A percentile compares a stretch with the other conserved stretches of the same genome.
Conservation (phyloP, 2,113 vertebrate species). For the Ancistrus triradiatus region DNA sequence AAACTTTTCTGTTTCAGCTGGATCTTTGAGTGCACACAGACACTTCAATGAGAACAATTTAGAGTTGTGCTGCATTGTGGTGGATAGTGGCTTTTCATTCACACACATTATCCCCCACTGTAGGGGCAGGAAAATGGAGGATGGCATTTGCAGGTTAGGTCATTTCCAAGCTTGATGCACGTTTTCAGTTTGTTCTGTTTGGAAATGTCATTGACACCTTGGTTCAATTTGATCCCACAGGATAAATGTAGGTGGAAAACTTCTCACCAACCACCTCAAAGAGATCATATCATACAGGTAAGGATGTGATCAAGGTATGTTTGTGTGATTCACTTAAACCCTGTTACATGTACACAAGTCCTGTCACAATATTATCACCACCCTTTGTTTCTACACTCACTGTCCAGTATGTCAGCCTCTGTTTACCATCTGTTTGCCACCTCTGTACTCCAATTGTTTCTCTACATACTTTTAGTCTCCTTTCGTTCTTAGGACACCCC, state of each 20-base stretch:
- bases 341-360: no score
- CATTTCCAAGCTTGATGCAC: background rate
- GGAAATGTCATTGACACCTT: background rate
- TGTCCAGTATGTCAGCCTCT: no score
- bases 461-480: no score
- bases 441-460: no score
- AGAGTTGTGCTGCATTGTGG: slow-evolving; percentile 88
- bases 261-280: slow-evolving; percentile 96
- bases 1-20: slow-evolving; percentile 78
- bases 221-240: slow-evolving; percentile 63
- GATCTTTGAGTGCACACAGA: slow-evolving; percentile 85
- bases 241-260: slow-evolving; percentile 94
- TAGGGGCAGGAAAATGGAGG: slow-evolving; percentile 91
- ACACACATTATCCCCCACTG: slow-evolving; percentile 93
- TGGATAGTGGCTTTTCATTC: slow-evolving; percentile 95
- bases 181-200: background rate
- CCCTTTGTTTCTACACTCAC: no score
- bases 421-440: no score
- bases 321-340: no score
- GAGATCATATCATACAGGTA: slow-evolving; percentile 98
- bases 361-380: no score
- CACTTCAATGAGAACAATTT: slow-evolving; percentile 87
- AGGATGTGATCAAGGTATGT: slow-evolving; percentile 1
- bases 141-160: slow-evolving; percentile 87
- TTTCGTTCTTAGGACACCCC: no score